Percentiles rank a stretch among this genome's conserved stretches.
Evolutionary conservation across 2,113 vertebrate species (phyloP).

Genomic region (Gavia stellata): DNA sequence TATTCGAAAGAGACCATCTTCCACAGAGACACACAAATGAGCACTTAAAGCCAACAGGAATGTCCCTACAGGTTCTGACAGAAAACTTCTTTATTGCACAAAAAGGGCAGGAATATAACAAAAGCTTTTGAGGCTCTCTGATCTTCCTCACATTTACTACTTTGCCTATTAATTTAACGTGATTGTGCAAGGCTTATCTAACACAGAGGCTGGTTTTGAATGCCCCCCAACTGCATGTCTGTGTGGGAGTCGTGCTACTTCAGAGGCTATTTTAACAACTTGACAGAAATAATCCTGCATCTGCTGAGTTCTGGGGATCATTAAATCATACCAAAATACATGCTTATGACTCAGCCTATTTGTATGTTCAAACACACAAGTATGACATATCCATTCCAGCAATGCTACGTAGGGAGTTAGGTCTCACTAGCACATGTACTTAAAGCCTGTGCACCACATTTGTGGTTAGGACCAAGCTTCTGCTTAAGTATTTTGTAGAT

Average conservation of each 20-base stretch:
- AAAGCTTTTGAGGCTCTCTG: neutral
- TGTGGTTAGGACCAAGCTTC: neutral
- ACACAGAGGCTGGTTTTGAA: neutral
- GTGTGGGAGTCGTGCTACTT: neutral
- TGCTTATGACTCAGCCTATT: neutral
- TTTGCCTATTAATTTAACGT: conserved; percentile 54
- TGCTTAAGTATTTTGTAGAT: neutral
- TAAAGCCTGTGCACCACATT: neutral
- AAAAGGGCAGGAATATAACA: conserved; percentile 20
- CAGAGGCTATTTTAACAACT: neutral
- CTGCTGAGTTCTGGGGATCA: neutral
- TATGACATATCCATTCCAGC: neutral
- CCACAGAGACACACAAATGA: neutral
- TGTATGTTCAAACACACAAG: neutral
- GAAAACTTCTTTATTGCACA: neutral
- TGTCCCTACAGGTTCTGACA: neutral
- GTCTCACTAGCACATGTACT: neutral
- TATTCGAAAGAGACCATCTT: neutral
- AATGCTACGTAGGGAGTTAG: accelerated
- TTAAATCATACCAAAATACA: neutral
- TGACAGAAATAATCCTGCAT: neutral
- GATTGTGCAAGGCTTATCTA: conserved; percentile 15
- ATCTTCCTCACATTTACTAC: conserved; percentile 41
- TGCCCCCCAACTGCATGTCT: neutral
- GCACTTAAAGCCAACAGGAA: neutral